Conservation (phyloP, 2,888 invertebrate genomes). For the Empis stercorea region DNA sequence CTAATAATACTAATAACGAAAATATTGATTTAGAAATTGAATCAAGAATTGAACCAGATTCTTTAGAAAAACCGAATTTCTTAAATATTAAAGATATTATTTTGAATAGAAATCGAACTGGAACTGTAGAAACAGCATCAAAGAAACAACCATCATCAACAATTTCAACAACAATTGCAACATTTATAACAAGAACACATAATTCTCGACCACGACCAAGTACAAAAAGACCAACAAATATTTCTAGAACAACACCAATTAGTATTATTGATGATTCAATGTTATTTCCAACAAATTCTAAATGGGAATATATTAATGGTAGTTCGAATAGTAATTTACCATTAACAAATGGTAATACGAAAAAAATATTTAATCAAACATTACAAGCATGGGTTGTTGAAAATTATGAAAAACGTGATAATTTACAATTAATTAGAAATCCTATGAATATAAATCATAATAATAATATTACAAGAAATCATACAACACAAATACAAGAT, state of each 20-base stretch:
- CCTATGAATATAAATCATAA: slow-evolving; percentile 33
- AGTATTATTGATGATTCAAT: slow-evolving; percentile 29
- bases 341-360: slow-evolving; percentile 31
- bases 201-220: slow-evolving; percentile 20
- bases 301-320: slow-evolving; percentile 48
- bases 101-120: slow-evolving; percentile 21
- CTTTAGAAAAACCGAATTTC: slow-evolving; percentile 26
- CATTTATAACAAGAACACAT: slow-evolving; percentile 18
- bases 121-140: slow-evolving; percentile 1
- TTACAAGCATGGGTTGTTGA: slow-evolving; percentile 49
- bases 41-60: slow-evolving; percentile 18
- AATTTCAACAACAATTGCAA: too few species aligned
- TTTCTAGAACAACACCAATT: slow-evolving; percentile 11
- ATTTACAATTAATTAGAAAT: slow-evolving; percentile 25
- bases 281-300: slow-evolving; percentile 33
- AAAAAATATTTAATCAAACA: slow-evolving; percentile 48
- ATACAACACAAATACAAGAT: slow-evolving; percentile 38
- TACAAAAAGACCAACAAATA: neutral
- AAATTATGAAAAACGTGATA: slow-evolving; percentile 34
- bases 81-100: slow-evolving; percentile 35
- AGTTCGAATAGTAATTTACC: slow-evolving; percentile 23
- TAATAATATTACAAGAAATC: slow-evolving; percentile 17
- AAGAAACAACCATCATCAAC: neutral
- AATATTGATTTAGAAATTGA: slow-evolving; percentile 12
- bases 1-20: slow-evolving; percentile 6